A percentile compares a stretch with the other conserved stretches of the same genome.
These are phyloP conservation scores for Ascidia mentula DNA, from an alignment of 23 tunicate genomes.

Conservation along the genomic window DNA sequence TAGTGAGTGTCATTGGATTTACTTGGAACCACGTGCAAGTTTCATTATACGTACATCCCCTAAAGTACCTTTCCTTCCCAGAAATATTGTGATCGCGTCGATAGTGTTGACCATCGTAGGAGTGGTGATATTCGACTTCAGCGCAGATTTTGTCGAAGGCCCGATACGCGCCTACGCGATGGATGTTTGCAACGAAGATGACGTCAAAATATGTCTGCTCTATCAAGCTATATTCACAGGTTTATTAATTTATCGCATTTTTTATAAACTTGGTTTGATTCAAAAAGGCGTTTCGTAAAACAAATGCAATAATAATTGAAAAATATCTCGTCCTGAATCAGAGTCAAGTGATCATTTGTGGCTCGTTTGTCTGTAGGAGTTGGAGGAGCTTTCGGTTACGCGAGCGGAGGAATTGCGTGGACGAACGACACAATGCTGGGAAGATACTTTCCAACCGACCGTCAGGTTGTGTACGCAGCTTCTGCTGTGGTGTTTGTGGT, in stretches of 20 bases:
- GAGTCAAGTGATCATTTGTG: background rate
- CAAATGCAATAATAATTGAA: no score
- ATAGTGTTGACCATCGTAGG: conserved; percentile 58
- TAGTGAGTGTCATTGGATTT: no score
- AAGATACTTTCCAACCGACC: conserved; percentile 58
- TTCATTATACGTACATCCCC: no score
- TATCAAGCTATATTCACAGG: conserved; percentile 89
- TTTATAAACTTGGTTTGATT: no score
- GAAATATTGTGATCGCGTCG: conserved; percentile 27
- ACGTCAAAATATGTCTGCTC: conserved; percentile 45
- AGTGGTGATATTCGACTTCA: conserved; percentile 82
- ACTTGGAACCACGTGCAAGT: no score
- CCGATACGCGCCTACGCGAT: conserved; percentile 84
- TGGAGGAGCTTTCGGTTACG: conserved; percentile 90
- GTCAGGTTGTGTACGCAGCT: conserved; percentile 61
- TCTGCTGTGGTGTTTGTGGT: conserved; percentile 54
- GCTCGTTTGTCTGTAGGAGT: conserved; percentile 30
- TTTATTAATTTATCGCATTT: background rate
- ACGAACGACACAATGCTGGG: conserved; percentile 34
- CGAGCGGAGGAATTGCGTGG: conserved; percentile 85
- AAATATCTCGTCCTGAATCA: no score
- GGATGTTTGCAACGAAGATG: conserved; percentile 94
- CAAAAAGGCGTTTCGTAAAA: no score
- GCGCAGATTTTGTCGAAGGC: conserved; percentile 93
- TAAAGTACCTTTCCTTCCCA: conserved; percentile 1